Percentiles rank a stretch among this genome's conserved stretches.
These are phyloP conservation scores for Tribolium madens DNA, from an alignment of 1,140 invertebrate species.

Conservation along the genomic window DNA sequence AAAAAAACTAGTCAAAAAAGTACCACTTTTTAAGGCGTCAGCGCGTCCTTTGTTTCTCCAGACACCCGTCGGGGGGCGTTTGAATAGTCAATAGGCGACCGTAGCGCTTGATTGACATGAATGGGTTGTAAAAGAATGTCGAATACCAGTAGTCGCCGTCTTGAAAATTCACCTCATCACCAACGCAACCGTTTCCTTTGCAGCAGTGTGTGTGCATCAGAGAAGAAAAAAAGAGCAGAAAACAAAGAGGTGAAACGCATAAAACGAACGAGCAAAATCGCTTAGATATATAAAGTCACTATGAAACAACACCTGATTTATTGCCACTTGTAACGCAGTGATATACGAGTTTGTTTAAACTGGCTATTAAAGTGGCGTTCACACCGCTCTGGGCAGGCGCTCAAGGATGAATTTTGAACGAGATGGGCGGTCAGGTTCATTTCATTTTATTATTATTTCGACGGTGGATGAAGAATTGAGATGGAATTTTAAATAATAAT, in stretches of 20 bases:
- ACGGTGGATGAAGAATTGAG: not conserved
- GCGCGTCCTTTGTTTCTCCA: not conserved
- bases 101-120: constrained; percentile 1
- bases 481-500: too few relatives aligned
- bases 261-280: constrained; percentile 35
- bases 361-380: constrained; percentile 35
- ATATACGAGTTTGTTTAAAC: constrained; percentile 39
- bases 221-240: not conserved
- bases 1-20: not conserved
- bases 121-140: constrained; percentile 16
- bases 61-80: constrained; percentile 10
- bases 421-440: not conserved
- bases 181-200: not conserved
- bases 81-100: not conserved
- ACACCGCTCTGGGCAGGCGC: constrained; percentile 32
- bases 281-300: constrained; percentile 36
- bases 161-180: constrained; percentile 20
- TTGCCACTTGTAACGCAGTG: constrained; percentile 32
- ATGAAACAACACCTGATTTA: constrained; percentile 34
- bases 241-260: constrained; percentile 28
- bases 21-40: not conserved
- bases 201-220: not conserved
- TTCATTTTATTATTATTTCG: not conserved
- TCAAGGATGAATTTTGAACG: constrained; percentile 15
- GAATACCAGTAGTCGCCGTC: constrained; percentile 21